Percentiles rank a stretch among this genome's conserved stretches.
phyloP scores from a whole-genome alignment of 2,888 invertebrate species.

The Andrena bicolor region DNA sequence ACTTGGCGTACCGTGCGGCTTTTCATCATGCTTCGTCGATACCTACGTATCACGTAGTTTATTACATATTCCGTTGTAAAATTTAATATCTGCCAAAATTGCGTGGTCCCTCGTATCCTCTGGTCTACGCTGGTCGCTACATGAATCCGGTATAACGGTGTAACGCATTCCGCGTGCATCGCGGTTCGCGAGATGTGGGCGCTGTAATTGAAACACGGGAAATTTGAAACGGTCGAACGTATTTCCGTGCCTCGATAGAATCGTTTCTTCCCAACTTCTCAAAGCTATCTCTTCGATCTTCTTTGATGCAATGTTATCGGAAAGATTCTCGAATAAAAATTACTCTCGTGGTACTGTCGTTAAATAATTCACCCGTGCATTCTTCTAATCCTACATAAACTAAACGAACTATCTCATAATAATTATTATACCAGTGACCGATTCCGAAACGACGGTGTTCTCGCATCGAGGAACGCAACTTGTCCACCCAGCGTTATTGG shows the following conservation, averaged over 20 bases:
- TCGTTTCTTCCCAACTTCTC: too few relatives aligned
- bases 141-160: neutral
- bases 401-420: conserved; percentile 11
- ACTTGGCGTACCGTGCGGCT: neutral
- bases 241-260: neutral
- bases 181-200: neutral
- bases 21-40: neutral
- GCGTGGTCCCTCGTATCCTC: too few relatives aligned
- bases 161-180: conserved; percentile 1
- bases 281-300: too few relatives aligned
- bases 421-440: conserved; percentile 32
- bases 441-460: conserved; percentile 37
- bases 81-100: neutral
- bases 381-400: neutral
- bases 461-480: conserved; percentile 15
- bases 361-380: neutral
- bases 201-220: neutral
- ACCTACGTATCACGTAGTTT: neutral
- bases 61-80: conserved; percentile 17
- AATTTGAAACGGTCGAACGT: neutral
- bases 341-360: neutral
- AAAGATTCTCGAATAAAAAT: too few relatives aligned
- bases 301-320: too few relatives aligned
- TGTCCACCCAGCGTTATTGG: conserved; percentile 39
- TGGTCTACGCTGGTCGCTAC: neutral